These are phyloP conservation scores for Cardiocondyla obscurior DNA, from an alignment of 1,140 invertebrate genomes.

Conservation along the genomic window DNA sequence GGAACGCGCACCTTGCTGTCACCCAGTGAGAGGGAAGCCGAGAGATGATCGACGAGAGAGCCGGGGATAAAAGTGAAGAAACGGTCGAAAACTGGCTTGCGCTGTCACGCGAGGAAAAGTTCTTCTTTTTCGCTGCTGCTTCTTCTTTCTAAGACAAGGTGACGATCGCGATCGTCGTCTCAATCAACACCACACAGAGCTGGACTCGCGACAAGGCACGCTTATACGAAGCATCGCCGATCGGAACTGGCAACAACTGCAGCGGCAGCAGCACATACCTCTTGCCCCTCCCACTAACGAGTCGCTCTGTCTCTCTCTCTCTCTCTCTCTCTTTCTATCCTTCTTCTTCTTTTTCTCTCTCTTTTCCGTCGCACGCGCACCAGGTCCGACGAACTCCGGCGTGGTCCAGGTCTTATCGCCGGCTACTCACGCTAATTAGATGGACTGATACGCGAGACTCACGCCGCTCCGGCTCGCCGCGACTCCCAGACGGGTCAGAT, in stretches of 20 bases:
- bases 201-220: background rate
- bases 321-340: background rate
- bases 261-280: background rate
- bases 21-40: background rate
- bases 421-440: background rate
- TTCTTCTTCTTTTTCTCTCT: background rate
- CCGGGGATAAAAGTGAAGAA: background rate
- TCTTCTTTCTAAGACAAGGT: too few species aligned
- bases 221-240: constrained; percentile 18
- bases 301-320: too few species aligned
- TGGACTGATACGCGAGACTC: background rate
- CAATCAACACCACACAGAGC: background rate
- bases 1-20: constrained; percentile 26
- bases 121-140: background rate
- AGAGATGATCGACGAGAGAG: background rate
- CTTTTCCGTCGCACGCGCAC: background rate
- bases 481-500: too few species aligned
- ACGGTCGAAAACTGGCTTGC: background rate
- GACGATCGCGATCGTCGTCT: background rate
- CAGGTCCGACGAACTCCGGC: constrained; percentile 7
- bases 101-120: background rate
- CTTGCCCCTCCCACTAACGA: background rate
- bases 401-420: background rate
- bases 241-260: constrained; percentile 9
- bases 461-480: background rate